A percentile compares a stretch with the other conserved stretches of the same genome.
These are phyloP conservation scores for Colostygia pectinataria DNA, from an alignment of 2,888 invertebrate species.

Conservation along the genomic window DNA sequence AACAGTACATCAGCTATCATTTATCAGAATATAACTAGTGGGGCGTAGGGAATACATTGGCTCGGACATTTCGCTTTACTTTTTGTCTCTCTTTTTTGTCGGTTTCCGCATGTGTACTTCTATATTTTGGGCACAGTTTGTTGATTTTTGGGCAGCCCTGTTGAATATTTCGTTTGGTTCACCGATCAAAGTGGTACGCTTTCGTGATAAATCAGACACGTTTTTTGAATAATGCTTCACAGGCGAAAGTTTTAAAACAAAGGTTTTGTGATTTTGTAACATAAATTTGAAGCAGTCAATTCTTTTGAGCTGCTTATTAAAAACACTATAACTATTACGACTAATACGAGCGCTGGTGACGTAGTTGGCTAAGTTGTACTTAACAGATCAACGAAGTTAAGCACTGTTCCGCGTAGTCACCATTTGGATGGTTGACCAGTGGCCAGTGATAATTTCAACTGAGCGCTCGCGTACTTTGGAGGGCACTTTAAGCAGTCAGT, in stretches of 20 bases:
- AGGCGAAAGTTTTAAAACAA: background rate
- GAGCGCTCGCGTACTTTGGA: too few relatives aligned
- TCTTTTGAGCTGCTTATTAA: too few relatives aligned
- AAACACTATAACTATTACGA: too few relatives aligned
- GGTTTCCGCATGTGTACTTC: conserved; percentile 30
- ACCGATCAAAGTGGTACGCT: conserved; percentile 15
- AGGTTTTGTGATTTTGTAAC: background rate
- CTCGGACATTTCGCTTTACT: conserved; percentile 56
- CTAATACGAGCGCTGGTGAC: too few relatives aligned
- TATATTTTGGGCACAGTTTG: conserved; percentile 20
- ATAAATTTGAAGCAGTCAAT: too few relatives aligned
- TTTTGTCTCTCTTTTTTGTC: conserved; percentile 42
- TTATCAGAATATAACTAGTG: conserved; percentile 78
- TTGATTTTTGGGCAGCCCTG: conserved; percentile 20
- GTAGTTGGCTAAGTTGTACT: too few relatives aligned
- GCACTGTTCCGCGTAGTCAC: too few relatives aligned
- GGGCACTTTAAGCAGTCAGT: too few relatives aligned
- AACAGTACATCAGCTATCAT: conserved; percentile 67
- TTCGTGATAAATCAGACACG: conserved; percentile 8
- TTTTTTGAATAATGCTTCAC: conserved; percentile 8
- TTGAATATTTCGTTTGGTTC: conserved; percentile 20
- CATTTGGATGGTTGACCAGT: too few relatives aligned
- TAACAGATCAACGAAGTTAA: too few relatives aligned
- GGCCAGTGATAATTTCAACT: too few relatives aligned
- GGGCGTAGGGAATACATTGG: conserved; percentile 67